phyloP scores from a whole-genome alignment of 2,797 vertebrate genomes.

The Thripadectes ignobilis region DNA sequence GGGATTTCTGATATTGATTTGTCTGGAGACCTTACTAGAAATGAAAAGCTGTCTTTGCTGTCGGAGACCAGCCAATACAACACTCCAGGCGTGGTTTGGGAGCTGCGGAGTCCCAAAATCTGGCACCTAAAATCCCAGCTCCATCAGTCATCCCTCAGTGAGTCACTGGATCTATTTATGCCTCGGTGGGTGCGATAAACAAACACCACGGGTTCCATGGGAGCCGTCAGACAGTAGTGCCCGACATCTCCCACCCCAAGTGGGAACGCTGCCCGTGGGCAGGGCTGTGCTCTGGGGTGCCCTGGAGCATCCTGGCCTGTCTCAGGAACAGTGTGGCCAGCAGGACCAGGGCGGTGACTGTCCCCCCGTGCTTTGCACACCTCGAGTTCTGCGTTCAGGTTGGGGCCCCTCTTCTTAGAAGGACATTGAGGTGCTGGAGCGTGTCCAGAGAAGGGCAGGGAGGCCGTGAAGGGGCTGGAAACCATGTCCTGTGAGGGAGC shows the following conservation, averaged over 20 bases:
- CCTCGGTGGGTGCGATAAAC: neutral
- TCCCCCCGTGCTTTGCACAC: neutral
- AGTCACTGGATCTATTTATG: neutral
- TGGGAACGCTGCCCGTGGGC: neutral
- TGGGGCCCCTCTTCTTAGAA: neutral
- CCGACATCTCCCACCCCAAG: neutral
- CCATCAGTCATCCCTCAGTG: neutral
- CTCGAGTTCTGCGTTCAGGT: neutral
- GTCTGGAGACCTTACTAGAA: neutral
- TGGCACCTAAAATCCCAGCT: neutral
- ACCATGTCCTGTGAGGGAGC: neutral
- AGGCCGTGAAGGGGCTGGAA: neutral
- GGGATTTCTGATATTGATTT: neutral
- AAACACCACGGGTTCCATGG: accelerated
- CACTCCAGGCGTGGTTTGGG: accelerated
- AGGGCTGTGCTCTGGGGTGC: neutral
- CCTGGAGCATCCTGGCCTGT: neutral
- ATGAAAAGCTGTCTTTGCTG: neutral
- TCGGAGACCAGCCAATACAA: neutral
- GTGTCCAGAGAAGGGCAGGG: neutral
- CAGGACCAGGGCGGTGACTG: neutral
- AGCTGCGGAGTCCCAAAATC: accelerated
- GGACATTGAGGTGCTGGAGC: neutral
- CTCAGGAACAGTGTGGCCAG: neutral
- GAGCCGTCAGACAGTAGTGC: accelerated